phyloP scores from a whole-genome alignment of 35 echinoderm and acorn worm genomes.

The Heliocidaris tuberculata region DNA sequence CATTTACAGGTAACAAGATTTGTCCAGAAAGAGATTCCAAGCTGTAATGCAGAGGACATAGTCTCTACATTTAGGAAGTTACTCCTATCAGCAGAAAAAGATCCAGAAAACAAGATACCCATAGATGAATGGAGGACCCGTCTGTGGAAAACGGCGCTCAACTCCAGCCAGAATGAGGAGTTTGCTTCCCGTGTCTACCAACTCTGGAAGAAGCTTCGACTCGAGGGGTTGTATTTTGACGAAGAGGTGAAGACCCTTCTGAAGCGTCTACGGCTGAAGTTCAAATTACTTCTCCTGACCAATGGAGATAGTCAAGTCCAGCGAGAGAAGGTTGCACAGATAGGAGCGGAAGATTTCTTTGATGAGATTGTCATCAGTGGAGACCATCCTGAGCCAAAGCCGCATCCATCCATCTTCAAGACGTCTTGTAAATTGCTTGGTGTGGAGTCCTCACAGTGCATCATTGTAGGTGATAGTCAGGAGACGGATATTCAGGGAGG shows the following conservation, averaged over 20 bases:
- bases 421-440: slow-evolving; percentile 70
- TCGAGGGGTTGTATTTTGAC: slow-evolving; percentile 70
- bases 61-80: slow-evolving; percentile 57
- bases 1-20: slow-evolving; percentile 50
- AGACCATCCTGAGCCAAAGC: slow-evolving; percentile 81
- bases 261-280: slow-evolving; percentile 51
- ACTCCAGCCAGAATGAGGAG: slow-evolving; percentile 44
- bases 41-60: slow-evolving; percentile 59
- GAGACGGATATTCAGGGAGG: slow-evolving; percentile 92
- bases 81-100: slow-evolving; percentile 49
- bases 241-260: slow-evolving; percentile 70
- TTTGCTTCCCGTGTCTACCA: slow-evolving; percentile 60
- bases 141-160: slow-evolving; percentile 81
- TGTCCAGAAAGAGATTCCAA: slow-evolving; percentile 52
- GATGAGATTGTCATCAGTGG: slow-evolving; percentile 92
- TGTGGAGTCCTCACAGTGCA: slow-evolving; percentile 52
- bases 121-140: slow-evolving; percentile 91
- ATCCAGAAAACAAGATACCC: slow-evolving; percentile 75
- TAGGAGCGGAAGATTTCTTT: slow-evolving; percentile 81
- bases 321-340: slow-evolving; percentile 74
- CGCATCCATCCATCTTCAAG: slow-evolving; percentile 82
- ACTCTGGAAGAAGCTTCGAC: slow-evolving; percentile 74
- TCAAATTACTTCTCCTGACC: slow-evolving; percentile 86
- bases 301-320: slow-evolving; percentile 83
- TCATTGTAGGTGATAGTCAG: slow-evolving; percentile 90